Conservation (phyloP, 30 jellyfish, hydroid and myxozoan species). For the Aurelia aurita complex sp. Pacific region DNA sequence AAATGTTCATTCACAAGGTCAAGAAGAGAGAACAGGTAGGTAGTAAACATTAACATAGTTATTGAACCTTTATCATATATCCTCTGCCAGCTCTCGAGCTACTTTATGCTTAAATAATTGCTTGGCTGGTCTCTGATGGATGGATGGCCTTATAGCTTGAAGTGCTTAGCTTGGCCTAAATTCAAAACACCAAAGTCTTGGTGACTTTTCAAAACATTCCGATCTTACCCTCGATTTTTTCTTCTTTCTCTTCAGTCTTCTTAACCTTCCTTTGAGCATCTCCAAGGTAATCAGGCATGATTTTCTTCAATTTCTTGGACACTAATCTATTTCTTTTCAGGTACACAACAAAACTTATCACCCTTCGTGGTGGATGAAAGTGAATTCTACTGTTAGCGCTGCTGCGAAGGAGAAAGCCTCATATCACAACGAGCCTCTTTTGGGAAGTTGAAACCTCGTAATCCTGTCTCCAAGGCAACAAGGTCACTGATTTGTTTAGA, state of each 20-base stretch:
- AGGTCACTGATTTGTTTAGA: background rate
- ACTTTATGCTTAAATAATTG: no score
- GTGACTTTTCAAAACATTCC: no score
- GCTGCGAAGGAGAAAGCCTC: conserved; percentile 35
- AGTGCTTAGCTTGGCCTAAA: no score
- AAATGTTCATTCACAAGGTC: no score
- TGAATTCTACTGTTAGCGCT: no score
- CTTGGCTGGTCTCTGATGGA: no score
- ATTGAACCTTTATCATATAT: no score
- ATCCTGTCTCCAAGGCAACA: conserved; percentile 28
- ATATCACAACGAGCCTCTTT: conserved; percentile 1
- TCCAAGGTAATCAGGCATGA: conserved; percentile 98
- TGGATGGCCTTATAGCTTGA: no score
- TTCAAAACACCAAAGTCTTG: no score
- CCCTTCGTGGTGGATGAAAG: background rate
- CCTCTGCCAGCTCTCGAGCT: no score
- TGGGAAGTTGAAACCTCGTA: background rate
- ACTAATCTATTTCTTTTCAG: background rate
- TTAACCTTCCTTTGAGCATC: conserved; percentile 86
- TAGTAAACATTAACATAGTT: no score
- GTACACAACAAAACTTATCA: background rate
- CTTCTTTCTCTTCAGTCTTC: conserved; percentile 80
- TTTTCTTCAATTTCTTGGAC: background rate
- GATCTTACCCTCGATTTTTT: conserved; percentile 83
- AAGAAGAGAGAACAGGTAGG: no score